phyloP scores from a whole-genome alignment of 2,797 vertebrate genomes.

The Sebastes kiyomatsui region DNA sequence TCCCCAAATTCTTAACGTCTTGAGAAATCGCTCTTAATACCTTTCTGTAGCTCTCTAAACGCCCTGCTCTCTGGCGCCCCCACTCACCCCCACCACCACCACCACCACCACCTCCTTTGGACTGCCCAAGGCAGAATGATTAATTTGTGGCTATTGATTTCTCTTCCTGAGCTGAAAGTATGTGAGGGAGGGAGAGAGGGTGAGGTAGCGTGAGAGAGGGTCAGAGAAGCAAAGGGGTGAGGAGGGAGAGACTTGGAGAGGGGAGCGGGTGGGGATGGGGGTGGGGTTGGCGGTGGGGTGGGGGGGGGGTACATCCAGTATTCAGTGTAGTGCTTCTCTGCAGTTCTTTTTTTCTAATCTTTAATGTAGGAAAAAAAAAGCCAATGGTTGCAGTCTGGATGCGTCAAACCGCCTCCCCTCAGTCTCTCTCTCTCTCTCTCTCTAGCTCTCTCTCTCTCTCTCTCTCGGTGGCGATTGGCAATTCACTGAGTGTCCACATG shows the following conservation, averaged over 20 bases:
- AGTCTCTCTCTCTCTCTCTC: constrained; percentile 2
- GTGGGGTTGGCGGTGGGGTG: no score
- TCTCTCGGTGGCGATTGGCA: constrained; percentile 69
- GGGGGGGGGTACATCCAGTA: constrained; percentile 87
- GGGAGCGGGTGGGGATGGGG: neutral
- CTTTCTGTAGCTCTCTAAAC: constrained; percentile 51
- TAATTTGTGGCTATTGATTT: constrained; percentile 94
- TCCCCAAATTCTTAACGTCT: constrained; percentile 31
- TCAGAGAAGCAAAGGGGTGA: constrained; percentile 40
- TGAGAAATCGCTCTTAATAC: constrained; percentile 50
- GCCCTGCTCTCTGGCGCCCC: constrained; percentile 33
- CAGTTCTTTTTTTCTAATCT: constrained; percentile 88
- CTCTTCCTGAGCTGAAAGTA: constrained; percentile 77
- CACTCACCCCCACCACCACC: neutral
- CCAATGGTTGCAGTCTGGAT: constrained; percentile 84
- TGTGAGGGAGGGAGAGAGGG: constrained; percentile 33
- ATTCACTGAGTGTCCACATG: constrained; percentile 81
- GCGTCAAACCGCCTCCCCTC: constrained; percentile 75
- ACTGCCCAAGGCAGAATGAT: constrained; percentile 85
- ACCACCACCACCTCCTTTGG: constrained; percentile 40
- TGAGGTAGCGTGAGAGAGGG: constrained; percentile 47
- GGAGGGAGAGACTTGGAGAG: constrained; percentile 31
- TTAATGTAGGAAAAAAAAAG: constrained; percentile 83
- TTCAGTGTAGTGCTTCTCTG: constrained; percentile 93
- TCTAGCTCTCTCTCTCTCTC: constrained; percentile 15